These are phyloP conservation scores for Porphyrio hochstetteri DNA, from an alignment of 2,113 vertebrate genomes.

Conservation along the genomic window DNA sequence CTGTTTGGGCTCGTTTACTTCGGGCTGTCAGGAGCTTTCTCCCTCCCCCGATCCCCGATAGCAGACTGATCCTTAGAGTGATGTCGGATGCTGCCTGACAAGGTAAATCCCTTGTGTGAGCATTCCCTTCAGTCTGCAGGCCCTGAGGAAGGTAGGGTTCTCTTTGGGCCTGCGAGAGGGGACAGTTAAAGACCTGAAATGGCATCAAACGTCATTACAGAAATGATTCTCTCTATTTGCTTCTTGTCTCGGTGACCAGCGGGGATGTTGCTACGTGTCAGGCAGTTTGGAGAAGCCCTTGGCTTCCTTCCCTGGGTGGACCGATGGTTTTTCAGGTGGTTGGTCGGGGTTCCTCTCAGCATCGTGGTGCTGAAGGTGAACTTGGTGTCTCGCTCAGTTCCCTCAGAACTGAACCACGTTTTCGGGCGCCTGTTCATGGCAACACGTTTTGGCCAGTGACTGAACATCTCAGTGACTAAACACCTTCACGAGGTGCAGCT, in stretches of 20 bases:
- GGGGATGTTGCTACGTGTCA: neutral
- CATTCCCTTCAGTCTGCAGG: fast-evolving
- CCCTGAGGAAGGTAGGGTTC: neutral
- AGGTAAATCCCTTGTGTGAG: neutral
- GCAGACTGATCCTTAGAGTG: fast-evolving
- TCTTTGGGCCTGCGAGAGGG: neutral
- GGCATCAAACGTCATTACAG: neutral
- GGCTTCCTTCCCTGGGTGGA: neutral
- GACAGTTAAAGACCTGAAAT: neutral
- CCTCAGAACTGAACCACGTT: neutral
- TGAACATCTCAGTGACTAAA: neutral
- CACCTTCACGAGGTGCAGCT: neutral
- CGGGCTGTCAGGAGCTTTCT: neutral
- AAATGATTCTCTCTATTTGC: neutral
- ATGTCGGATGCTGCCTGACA: neutral
- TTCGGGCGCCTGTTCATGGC: neutral
- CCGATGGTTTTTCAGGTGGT: neutral
- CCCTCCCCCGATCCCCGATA: fast-evolving
- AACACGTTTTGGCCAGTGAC: neutral
- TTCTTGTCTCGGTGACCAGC: neutral
- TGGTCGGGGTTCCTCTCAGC: fast-evolving
- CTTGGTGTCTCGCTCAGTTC: neutral
- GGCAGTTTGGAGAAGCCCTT: neutral
- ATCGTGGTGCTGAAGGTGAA: neutral
- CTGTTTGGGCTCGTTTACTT: neutral